Percentiles rank a stretch among this genome's conserved stretches.
Evolutionary conservation across 2,113 vertebrate species (phyloP).

Genomic region (Dasypus novemcinctus): DNA sequence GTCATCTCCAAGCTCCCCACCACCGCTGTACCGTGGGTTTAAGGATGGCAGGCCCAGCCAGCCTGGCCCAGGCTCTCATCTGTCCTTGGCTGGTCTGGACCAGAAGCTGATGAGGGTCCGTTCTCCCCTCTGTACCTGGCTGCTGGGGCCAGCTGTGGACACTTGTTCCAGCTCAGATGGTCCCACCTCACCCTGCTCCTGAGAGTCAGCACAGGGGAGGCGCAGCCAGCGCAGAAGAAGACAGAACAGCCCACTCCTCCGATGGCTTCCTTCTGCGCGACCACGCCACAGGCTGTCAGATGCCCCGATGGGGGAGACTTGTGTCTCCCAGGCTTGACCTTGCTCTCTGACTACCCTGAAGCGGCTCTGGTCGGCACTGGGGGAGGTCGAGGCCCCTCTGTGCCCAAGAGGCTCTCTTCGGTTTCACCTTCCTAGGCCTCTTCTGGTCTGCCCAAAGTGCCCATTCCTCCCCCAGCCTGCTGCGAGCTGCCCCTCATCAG

Average conservation of each 20-base stretch:
- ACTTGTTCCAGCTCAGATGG: not conserved
- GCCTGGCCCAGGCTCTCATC: not conserved
- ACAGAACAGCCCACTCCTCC: too few relatives aligned
- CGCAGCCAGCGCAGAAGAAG: not conserved
- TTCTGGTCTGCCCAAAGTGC: not conserved
- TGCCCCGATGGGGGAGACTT: accelerated
- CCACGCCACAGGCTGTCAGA: too few relatives aligned
- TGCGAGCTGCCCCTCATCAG: not conserved
- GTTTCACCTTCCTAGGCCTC: not conserved
- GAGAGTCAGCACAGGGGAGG: not conserved
- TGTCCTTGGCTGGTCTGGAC: not conserved
- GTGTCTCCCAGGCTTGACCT: not conserved
- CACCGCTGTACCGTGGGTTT: not conserved
- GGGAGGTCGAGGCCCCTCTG: not conserved
- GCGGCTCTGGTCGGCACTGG: not conserved
- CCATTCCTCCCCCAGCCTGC: not conserved
- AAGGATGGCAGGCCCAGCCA: accelerated
- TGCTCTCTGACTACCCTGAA: not conserved
- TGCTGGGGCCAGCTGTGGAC: not conserved
- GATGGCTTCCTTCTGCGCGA: not conserved
- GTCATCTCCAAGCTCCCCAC: not conserved
- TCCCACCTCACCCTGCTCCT: not conserved
- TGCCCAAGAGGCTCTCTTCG: not conserved
- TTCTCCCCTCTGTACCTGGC: not conserved
- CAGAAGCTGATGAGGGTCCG: not conserved